These are phyloP conservation scores for Urocitellus parryii DNA, from an alignment of 2,113 vertebrate genomes.

Conservation along the genomic window DNA sequence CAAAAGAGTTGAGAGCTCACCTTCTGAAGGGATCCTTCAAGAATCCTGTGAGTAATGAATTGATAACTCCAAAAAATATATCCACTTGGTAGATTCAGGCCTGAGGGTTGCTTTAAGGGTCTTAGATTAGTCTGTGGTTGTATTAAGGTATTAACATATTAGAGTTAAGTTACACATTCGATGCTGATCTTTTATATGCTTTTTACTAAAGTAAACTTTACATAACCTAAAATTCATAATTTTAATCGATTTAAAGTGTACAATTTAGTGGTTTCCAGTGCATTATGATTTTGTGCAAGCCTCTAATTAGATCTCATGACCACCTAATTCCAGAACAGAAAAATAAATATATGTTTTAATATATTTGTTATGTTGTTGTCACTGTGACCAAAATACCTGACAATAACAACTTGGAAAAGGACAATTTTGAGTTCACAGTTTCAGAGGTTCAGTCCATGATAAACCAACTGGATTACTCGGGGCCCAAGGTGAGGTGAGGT, in stretches of 20 bases:
- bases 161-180: neutral
- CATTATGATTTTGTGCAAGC: neutral
- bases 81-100: neutral
- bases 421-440: too few relatives aligned
- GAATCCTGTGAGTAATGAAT: neutral
- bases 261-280: neutral
- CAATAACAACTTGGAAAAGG: too few relatives aligned
- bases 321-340: neutral
- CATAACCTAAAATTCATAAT: neutral
- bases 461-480: too few relatives aligned
- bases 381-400: too few relatives aligned
- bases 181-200: neutral
- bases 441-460: too few relatives aligned
- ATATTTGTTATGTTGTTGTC: too few relatives aligned
- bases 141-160: neutral
- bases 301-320: neutral
- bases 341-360: neutral
- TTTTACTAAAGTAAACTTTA: neutral
- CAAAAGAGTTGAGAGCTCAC: slow-evolving; percentile 4
- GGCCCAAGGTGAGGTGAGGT: too few relatives aligned
- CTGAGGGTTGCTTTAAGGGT: neutral
- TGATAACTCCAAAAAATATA: neutral
- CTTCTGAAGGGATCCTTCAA: neutral
- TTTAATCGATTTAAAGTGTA: slow-evolving; percentile 13
- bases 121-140: neutral